Evolutionary conservation across 2,888 invertebrate genomes (phyloP).

Genomic region (Eristalis tenax): DNA sequence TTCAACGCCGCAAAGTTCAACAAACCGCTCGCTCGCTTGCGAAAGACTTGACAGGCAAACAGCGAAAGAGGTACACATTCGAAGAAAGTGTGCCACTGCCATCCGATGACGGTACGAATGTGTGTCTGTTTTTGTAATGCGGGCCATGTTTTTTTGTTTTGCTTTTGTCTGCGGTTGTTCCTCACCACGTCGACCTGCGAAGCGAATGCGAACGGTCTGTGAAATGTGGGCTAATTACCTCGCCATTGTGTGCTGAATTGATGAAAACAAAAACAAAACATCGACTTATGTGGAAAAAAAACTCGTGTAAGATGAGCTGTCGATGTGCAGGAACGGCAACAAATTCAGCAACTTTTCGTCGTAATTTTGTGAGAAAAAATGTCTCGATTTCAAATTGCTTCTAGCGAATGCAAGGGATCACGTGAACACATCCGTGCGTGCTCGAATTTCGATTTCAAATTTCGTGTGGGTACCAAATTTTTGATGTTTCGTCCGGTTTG

Average conservation of each 20-base stretch:
- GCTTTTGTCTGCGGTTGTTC: background rate
- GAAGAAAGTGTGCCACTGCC: conserved; percentile 63
- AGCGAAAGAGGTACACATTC: conserved; percentile 4
- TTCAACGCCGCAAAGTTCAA: conserved; percentile 38
- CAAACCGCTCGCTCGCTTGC: conserved; percentile 41
- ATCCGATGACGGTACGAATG: background rate
- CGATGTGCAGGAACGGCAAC: background rate
- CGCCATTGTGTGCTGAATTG: conserved; percentile 20
- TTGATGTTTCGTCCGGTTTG: background rate
- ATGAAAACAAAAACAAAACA: background rate
- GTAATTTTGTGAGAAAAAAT: background rate
- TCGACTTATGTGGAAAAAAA: background rate
- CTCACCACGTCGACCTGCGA: background rate
- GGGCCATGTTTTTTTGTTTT: conserved; percentile 18
- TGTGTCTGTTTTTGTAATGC: conserved; percentile 24
- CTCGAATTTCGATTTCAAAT: background rate
- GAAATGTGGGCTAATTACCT: conserved; percentile 36
- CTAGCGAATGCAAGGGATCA: background rate
- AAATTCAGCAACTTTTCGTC: background rate
- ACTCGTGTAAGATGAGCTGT: background rate
- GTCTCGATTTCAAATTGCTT: background rate
- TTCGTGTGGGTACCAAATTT: background rate
- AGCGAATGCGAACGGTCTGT: conserved; percentile 12
- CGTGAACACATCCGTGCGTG: background rate
- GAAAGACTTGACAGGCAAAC: conserved; percentile 20